Base-by-base conservation (phyloP, 2,113 vertebrate genomes). In the Cryptotis parvus region DNA sequence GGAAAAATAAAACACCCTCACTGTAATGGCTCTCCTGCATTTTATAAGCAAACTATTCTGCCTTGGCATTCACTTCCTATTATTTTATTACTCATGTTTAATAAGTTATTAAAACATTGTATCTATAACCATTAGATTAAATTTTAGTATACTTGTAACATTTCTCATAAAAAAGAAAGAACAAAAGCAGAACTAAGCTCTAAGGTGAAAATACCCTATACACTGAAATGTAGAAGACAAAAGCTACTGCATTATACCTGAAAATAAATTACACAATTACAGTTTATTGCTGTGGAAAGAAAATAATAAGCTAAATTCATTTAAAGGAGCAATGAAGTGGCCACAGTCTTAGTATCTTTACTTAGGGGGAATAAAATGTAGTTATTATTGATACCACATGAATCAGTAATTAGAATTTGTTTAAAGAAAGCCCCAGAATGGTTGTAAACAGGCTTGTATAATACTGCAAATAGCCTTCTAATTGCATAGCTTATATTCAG, bases 371-470 rank as follows among this genome's bases (percentile, higher is more conserved):
- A 93, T 87, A 91, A 68, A 95, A 76, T 86, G 84, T 87, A 55
- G 63, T 87, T 92, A 91, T 85, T 93, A 82, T 76, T 78, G 7
- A 85, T 91, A 82, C 4, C 3, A 26, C 0, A 84, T 91, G 63
- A 94, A 92, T 18, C 37, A 5, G 72, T 11, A 74, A 92, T 91
- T 96, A 92, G 92, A 92, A 95, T 6, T 55, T 3, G 31, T 94
- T 73, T 84, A 58, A 75, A 2, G 15, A 87, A 93, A 94, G 72
- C 35, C 43, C 35, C 35, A 85, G 43, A 95, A 93, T 86, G 35
- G 41, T 35, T 85, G 2, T 93, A 68, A 2, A n/a, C 86, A 89
- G 87, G 18, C 16, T 86, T 41, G 72, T 75, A 82, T 52, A 93
- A 58, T 92, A 77, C 79, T 91, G 85, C 86, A 18, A 92, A 83